These are phyloP conservation scores for Hymenochirus boettgeri DNA, from an alignment of 2,113 vertebrate species.

Conservation along the genomic window DNA sequence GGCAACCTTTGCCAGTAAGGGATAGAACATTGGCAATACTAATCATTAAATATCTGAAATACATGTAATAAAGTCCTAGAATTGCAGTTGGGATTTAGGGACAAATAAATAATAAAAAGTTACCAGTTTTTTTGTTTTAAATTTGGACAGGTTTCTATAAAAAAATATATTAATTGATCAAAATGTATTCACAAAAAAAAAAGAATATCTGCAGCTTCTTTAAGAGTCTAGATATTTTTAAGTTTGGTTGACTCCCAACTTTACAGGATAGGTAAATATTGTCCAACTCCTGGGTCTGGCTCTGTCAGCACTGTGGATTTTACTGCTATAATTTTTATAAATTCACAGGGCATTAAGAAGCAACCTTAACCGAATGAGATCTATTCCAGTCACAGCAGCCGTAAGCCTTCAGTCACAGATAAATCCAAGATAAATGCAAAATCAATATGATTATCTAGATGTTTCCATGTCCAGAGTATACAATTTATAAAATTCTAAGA, in stretches of 20 bases:
- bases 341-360: slow-evolving; percentile 15
- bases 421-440: slow-evolving; percentile 41
- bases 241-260: background rate
- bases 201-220: background rate
- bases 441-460: slow-evolving; percentile 40
- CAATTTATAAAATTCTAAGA: slow-evolving; percentile 37
- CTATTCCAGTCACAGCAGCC: slow-evolving; percentile 37
- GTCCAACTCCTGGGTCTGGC: background rate
- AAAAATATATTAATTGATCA: background rate
- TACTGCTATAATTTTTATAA: slow-evolving; percentile 29
- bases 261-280: too few relatives aligned
- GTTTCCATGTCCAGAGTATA: slow-evolving; percentile 39
- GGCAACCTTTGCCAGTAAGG: too few relatives aligned
- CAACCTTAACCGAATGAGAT: slow-evolving; percentile 30
- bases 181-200: background rate
- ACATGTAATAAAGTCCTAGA: too few relatives aligned
- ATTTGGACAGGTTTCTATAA: too few relatives aligned
- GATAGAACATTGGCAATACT: too few relatives aligned
- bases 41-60: too few relatives aligned
- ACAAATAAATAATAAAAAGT: too few relatives aligned
- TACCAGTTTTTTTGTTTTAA: too few relatives aligned
- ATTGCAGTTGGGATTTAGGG: too few relatives aligned
- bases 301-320: slow-evolving; percentile 4
- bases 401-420: slow-evolving; percentile 40
- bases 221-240: background rate